Percentiles rank a stretch among this genome's conserved stretches.
Conservation (phyloP, 2,888 invertebrate species). For the Drosophila sordidula region DNA sequence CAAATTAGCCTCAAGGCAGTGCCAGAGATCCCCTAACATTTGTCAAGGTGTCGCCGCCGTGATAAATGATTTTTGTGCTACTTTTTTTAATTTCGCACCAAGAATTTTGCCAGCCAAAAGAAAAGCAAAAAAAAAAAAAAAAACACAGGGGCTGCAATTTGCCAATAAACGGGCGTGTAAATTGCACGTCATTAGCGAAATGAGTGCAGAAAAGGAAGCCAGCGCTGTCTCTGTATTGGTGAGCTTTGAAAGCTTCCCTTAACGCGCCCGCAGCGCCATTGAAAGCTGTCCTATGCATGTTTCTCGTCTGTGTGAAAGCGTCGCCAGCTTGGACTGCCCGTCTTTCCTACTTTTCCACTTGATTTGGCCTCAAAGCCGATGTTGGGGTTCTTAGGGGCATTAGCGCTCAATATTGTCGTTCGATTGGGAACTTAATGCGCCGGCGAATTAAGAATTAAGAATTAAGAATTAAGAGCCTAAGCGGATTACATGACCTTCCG, state of each 20-base stretch:
- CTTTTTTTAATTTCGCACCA: constrained; percentile 65
- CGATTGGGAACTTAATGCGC: constrained; percentile 31
- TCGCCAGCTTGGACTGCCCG: not conserved
- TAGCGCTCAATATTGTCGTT: constrained; percentile 39
- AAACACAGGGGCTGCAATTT: constrained; percentile 52
- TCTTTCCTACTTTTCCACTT: constrained; percentile 44
- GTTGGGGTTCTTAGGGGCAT: constrained; percentile 1
- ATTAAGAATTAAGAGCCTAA: constrained; percentile 48
- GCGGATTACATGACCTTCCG: constrained; percentile 48
- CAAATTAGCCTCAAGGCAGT: constrained; percentile 47
- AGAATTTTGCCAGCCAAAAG: constrained; percentile 12
- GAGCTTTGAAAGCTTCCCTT: constrained; percentile 25
- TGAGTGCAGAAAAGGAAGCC: constrained; percentile 11
- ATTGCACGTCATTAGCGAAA: constrained; percentile 69
- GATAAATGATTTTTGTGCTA: constrained; percentile 65
- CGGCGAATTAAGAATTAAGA: constrained; percentile 33
- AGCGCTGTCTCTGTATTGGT: constrained; percentile 2
- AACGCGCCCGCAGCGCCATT: not conserved
- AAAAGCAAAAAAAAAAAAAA: not conserved
- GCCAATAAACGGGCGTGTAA: constrained; percentile 55
- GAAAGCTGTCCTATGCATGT: constrained; percentile 8
- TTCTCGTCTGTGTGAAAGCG: constrained; percentile 23
- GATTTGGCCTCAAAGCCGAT: constrained; percentile 30
- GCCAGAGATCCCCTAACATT: constrained; percentile 18
- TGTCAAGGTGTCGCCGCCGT: constrained; percentile 48